Base-by-base conservation (phyloP, 2,113 vertebrate species). In the Bostrychus sinensis region DNA sequence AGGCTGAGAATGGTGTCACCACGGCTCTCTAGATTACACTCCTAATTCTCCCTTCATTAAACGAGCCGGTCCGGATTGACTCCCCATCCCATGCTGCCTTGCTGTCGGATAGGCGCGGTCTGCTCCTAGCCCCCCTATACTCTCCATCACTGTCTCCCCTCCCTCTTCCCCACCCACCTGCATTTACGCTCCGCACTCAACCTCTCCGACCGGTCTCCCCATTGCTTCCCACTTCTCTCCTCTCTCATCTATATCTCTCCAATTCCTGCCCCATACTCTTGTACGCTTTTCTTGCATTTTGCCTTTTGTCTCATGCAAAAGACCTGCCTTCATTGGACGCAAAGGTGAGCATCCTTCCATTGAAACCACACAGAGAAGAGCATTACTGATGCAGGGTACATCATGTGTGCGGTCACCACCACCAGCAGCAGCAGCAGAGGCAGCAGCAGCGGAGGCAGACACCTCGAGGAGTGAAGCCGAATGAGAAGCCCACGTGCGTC, bases 81-180 rank as follows among this genome's bases (percentile, higher is more conserved):
- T 42, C 61, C 8, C 23, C 55, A 46, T 73, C 70, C 65, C 72
- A 69, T 71, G 62, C 70, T 68, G 53, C 78, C 55, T 81, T 74
- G 64, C 75, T 78, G 55, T 62, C 39, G 39, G 41, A 84, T 85
- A 90, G 87, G 86, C 77, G 81, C 68, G 79, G 85, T 86, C 83
- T 87, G 70, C 71, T 67, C n/a, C 51, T 62, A 51, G 46, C 23
- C 13, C 22, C 13, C 70, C 80, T 45, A 12, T 13, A 23, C 62
- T 41, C 72, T 77, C 70, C 57, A 71, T 70, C 26, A 26, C 72
- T 46, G 58, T 72, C 64, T 79, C 78, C 77, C 65, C 83, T 84
- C 85, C 82, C 70, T 77, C 75, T 61, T 82, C 79, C 43, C 76
- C 75, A 69, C 77, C 84, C 83, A 85, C 75, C 84, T 51, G 84